Conservation (phyloP, 2,888 invertebrate species). For the Acanthococcus lagerstroemiae region DNA sequence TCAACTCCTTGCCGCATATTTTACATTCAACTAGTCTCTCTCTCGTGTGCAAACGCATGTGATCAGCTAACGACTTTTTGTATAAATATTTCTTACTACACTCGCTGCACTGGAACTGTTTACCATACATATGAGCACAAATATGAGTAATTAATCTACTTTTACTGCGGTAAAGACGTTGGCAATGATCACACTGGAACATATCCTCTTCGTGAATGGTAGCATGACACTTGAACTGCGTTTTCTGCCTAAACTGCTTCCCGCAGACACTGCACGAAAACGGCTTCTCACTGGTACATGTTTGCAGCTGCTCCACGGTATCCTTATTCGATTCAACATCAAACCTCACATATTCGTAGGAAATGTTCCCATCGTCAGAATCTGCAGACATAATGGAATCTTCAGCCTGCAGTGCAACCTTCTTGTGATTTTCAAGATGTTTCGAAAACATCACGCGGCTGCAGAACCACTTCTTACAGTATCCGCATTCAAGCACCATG, state of each 20-base stretch:
- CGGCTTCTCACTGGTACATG: conserved; percentile 11
- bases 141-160: not conserved
- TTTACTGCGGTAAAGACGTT: conserved; percentile 1
- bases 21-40: not conserved
- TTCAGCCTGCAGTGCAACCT: no score
- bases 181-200: not conserved
- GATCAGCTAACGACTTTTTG: not conserved
- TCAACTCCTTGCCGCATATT: conserved; percentile 4
- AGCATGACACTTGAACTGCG: no score
- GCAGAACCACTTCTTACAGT: conserved; percentile 14
- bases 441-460: not conserved
- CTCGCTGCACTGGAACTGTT: not conserved
- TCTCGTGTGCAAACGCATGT: not conserved
- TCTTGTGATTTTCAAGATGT: not conserved
- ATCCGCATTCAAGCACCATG: not conserved
- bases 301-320: conserved; percentile 13
- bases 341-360: no score
- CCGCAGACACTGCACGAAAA: conserved; percentile 4
- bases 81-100: conserved; percentile 13
- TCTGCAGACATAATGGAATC: no score
- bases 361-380: no score
- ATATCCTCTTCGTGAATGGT: not conserved
- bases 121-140: not conserved
- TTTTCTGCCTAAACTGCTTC: not conserved
- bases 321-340: no score